Conservation (phyloP, 2,888 invertebrate genomes). For the Xestia xanthographa region DNA sequence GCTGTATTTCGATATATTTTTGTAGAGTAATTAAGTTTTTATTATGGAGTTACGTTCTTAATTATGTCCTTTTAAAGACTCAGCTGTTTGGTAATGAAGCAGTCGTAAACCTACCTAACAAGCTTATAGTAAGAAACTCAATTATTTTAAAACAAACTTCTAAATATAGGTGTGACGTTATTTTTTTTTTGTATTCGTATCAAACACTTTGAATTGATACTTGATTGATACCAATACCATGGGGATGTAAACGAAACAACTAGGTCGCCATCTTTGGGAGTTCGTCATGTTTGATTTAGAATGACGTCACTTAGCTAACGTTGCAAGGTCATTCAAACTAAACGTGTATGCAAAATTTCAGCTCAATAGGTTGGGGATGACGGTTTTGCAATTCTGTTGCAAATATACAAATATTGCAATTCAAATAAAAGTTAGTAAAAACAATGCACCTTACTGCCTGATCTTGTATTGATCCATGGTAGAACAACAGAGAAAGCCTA, state of each 20-base stretch:
- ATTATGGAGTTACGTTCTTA: not conserved
- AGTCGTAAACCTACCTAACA: not conserved
- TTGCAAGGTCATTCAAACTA: not conserved
- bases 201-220: not conserved
- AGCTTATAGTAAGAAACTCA: not conserved
- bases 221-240: not conserved
- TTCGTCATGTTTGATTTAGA: too few relatives aligned
- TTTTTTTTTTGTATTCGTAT: not conserved
- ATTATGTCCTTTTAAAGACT: conserved; percentile 1
- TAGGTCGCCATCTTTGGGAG: not conserved
- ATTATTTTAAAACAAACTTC: not conserved
- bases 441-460: not conserved
- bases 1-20: not conserved
- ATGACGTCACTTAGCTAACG: not conserved
- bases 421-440: not conserved
- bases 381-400: not conserved
- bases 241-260: not conserved
- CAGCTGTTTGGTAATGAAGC: conserved; percentile 16
- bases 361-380: not conserved
- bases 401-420: not conserved
- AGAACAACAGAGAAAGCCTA: not conserved
- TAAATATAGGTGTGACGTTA: not conserved
- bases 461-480: not conserved
- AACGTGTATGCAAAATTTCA: not conserved
- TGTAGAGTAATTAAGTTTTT: not conserved